phyloP scores from a whole-genome alignment of 2,113 vertebrate species.

The Noctilio leporinus region DNA sequence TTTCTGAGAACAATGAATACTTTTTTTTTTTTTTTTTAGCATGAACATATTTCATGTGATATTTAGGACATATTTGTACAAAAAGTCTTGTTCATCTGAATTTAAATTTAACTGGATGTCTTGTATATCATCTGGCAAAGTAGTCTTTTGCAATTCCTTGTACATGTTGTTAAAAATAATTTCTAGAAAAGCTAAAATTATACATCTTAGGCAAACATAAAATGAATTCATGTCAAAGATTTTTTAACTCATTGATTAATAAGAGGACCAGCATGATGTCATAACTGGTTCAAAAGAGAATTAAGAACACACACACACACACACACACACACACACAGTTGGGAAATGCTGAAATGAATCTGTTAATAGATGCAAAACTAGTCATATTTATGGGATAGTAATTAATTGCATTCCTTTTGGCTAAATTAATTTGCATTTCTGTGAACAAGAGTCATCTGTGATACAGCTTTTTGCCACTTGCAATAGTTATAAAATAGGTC shows the following conservation, averaged over 20 bases:
- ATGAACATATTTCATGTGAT: background rate
- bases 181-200: background rate
- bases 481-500: background rate
- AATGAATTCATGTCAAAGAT: background rate
- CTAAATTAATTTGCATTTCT: constrained; percentile 44
- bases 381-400: background rate
- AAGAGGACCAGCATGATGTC: background rate
- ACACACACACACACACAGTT: background rate
- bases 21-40: background rate
- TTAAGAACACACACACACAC: background rate
- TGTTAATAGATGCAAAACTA: background rate
- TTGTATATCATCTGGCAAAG: background rate
- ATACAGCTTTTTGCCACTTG: constrained; percentile 25
- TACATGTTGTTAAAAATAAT: background rate
- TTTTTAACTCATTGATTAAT: background rate
- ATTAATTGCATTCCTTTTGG: background rate
- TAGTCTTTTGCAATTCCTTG: background rate
- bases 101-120: background rate
- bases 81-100: constrained; percentile 10
- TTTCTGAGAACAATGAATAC: background rate
- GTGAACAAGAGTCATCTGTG: background rate
- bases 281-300: background rate
- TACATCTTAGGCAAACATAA: background rate
- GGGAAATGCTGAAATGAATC: background rate
- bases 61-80: background rate